A percentile compares a stretch with the other conserved stretches of the same genome.
These are phyloP conservation scores for Varroa destructor DNA, from an alignment of 1,140 invertebrate genomes.

Conservation along the genomic window DNA sequence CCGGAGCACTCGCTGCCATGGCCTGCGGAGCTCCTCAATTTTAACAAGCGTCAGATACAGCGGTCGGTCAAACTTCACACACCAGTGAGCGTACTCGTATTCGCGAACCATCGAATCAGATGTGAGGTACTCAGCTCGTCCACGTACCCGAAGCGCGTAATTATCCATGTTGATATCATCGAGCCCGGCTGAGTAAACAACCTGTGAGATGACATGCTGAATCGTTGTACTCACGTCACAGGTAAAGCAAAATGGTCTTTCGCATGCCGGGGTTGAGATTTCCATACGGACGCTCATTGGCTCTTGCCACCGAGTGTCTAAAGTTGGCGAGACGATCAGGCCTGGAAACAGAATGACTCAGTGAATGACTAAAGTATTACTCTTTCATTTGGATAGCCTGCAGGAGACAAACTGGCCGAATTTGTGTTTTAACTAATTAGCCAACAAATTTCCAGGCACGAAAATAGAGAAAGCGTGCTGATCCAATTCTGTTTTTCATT, in stretches of 20 bases:
- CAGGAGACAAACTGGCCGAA: background rate
- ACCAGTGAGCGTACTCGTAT: constrained; percentile 84
- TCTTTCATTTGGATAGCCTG: background rate
- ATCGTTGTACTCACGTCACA: constrained; percentile 71
- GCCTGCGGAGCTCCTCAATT: constrained; percentile 51
- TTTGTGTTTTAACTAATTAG: background rate
- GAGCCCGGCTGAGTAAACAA: constrained; percentile 48
- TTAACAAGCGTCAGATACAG: constrained; percentile 58
- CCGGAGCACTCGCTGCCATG: constrained; percentile 53
- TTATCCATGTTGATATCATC: constrained; percentile 34
- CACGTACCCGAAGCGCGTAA: constrained; percentile 53
- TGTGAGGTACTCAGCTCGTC: constrained; percentile 60
- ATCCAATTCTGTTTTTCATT: too few species aligned
- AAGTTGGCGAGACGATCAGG: constrained; percentile 62
- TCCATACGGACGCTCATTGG: constrained; percentile 70
- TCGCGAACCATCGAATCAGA: constrained; percentile 57
- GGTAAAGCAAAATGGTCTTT: constrained; percentile 62
- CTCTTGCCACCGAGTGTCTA: constrained; percentile 58
- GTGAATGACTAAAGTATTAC: constrained; percentile 13
- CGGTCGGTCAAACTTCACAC: constrained; percentile 81
- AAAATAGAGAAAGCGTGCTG: too few species aligned
- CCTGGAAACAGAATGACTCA: constrained; percentile 34
- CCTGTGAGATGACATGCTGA: constrained; percentile 70
- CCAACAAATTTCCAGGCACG: too few species aligned
- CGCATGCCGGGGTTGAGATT: constrained; percentile 53